Conservation (phyloP, 2,113 vertebrate genomes). For the Seriola aureovittata region DNA sequence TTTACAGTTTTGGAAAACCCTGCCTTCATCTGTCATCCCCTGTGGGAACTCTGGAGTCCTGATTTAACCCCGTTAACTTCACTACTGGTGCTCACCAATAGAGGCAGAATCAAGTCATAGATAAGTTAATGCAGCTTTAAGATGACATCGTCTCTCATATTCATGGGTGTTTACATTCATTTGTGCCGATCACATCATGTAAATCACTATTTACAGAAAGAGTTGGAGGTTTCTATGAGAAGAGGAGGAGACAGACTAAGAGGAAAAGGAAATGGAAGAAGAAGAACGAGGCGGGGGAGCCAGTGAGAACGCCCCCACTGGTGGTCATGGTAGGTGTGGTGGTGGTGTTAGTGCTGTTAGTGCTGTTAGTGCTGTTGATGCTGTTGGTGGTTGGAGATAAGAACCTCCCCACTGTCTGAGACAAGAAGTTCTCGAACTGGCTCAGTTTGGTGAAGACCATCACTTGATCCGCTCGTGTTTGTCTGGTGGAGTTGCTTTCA, state of each 20-base stretch:
- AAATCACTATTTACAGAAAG: neutral
- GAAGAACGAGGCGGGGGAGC: neutral
- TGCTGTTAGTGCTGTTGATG: too few species aligned
- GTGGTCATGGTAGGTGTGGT: neutral
- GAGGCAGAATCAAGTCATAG: neutral
- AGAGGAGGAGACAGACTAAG: neutral
- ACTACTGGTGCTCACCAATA: neutral
- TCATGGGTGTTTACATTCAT: conserved; percentile 14
- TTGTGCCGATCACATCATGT: conserved; percentile 29
- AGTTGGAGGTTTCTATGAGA: neutral
- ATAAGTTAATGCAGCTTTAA: neutral
- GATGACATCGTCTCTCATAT: neutral
- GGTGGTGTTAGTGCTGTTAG: neutral
- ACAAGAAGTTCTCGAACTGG: neutral
- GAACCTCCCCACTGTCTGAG: neutral
- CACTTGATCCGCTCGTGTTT: accelerated
- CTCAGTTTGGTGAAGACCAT: conserved; percentile 16
- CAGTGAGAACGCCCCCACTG: neutral
- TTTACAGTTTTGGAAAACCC: too few species aligned
- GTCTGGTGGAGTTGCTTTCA: neutral
- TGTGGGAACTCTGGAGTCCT: too few species aligned
- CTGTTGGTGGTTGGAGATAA: conserved; percentile 29
- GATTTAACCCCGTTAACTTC: neutral
- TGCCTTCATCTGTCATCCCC: too few species aligned
- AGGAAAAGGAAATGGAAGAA: conserved; percentile 14